phyloP scores from a whole-genome alignment of 2,888 invertebrate species.

The Linnaemya tessellans region DNA sequence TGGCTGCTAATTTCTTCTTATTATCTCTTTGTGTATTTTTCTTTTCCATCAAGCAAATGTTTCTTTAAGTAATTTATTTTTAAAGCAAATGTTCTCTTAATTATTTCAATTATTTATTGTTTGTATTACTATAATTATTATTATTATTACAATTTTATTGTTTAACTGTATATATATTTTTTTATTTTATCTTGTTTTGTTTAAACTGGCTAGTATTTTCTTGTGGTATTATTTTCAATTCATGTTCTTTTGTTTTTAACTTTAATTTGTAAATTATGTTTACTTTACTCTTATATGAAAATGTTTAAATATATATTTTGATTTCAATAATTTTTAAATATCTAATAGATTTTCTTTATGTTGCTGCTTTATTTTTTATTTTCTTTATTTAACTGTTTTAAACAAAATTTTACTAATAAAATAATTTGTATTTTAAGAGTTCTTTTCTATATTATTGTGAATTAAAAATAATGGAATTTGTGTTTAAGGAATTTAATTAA shows the following conservation, averaged over 20 bases:
- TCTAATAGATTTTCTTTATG: conserved; percentile 49
- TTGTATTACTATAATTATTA: conserved; percentile 16
- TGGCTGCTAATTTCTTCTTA: background rate
- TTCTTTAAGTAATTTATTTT: conserved; percentile 28
- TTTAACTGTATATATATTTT: conserved; percentile 37
- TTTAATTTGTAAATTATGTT: conserved; percentile 34
- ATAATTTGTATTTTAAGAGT: conserved; percentile 39
- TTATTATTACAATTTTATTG: conserved; percentile 32
- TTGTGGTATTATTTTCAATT: conserved; percentile 50
- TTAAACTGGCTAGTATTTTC: conserved; percentile 68
- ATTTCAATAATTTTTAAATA: conserved; percentile 66
- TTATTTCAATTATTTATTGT: conserved; percentile 38
- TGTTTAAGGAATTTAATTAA: too few species aligned
- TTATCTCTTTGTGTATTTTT: background rate
- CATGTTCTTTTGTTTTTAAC: conserved; percentile 25
- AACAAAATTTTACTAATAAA: conserved; percentile 69
- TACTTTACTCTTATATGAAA: conserved; percentile 33
- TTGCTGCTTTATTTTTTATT: conserved; percentile 6
- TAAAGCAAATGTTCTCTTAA: conserved; percentile 67
- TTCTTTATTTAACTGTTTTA: conserved; percentile 45
- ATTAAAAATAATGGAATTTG: conserved; percentile 11
- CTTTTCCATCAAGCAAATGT: conserved; percentile 47
- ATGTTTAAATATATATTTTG: conserved; percentile 42
- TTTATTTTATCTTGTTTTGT: conserved; percentile 38
- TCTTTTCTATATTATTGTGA: conserved; percentile 5